Evolutionary conservation across 2,888 invertebrate genomes (phyloP).

Genomic region (Catocala sponsa): DNA sequence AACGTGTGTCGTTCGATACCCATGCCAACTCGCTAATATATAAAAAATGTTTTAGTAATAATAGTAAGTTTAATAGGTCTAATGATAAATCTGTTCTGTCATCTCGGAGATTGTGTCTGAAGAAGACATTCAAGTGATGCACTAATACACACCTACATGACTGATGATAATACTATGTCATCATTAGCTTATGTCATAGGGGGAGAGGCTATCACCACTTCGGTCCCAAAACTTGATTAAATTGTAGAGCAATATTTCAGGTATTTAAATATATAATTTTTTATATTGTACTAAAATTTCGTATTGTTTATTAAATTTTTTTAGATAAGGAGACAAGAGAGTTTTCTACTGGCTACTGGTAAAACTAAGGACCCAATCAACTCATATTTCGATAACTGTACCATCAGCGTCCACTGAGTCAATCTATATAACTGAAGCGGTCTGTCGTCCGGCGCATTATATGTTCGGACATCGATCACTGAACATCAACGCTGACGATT

Average conservation of each 20-base stretch:
- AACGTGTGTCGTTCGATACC: no score
- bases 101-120: no score
- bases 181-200: constrained; percentile 8
- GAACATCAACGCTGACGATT: constrained; percentile 57
- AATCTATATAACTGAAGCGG: constrained; percentile 72
- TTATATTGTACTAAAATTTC: not conserved
- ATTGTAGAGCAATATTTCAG: not conserved
- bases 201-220: constrained; percentile 4
- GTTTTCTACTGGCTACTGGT: constrained; percentile 14
- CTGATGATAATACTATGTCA: constrained; percentile 1
- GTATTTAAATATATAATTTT: not conserved
- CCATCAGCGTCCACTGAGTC: constrained; percentile 51
- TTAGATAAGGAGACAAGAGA: constrained; percentile 19
- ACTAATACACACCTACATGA: constrained; percentile 5
- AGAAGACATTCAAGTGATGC: not conserved
- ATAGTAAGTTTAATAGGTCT: no score
- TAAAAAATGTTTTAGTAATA: no score
- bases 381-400: constrained; percentile 50
- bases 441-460: constrained; percentile 68
- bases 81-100: no score
- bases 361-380: constrained; percentile 39
- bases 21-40: no score
- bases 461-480: constrained; percentile 70
- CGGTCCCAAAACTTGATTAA: not conserved
- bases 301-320: not conserved